Evolutionary conservation across 2,113 vertebrate genomes (phyloP).

Genomic region (Leiothrix lutea): DNA sequence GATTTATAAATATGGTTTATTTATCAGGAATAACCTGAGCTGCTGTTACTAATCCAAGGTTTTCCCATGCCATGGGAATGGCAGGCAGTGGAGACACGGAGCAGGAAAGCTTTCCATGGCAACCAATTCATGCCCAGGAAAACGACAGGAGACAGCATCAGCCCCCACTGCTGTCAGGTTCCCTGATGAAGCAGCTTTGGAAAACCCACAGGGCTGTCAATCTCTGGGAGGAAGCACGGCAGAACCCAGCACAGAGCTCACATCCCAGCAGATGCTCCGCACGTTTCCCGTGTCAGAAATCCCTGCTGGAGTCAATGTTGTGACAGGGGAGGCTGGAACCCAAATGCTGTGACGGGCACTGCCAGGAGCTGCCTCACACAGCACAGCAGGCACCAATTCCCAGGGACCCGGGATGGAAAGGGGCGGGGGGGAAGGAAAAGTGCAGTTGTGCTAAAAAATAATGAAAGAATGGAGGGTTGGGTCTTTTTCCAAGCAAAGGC

Average conservation of each 20-base stretch:
- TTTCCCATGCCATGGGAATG: background rate
- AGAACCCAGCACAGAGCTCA: background rate
- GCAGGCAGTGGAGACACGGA: accelerated
- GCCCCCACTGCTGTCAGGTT: background rate
- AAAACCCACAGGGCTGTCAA: background rate
- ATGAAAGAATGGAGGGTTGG: background rate
- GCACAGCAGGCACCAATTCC: background rate
- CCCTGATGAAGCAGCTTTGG: background rate
- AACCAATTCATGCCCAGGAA: background rate
- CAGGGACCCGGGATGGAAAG: background rate
- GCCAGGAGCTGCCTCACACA: background rate
- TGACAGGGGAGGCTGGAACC: constrained; percentile 28
- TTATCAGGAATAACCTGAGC: background rate
- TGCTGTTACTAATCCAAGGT: background rate
- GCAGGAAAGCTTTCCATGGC: background rate
- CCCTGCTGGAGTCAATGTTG: background rate
- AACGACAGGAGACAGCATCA: background rate
- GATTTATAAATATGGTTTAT: background rate
- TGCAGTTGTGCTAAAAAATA: background rate
- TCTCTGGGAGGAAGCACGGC: background rate
- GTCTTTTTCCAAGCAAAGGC: background rate
- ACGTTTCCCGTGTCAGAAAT: background rate
- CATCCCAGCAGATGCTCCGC: background rate
- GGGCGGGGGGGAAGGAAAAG: accelerated
- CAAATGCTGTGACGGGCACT: background rate